These are phyloP conservation scores for Ophioninae sp. DNA, from an alignment of 2,888 invertebrate species.

Conservation along the genomic window DNA sequence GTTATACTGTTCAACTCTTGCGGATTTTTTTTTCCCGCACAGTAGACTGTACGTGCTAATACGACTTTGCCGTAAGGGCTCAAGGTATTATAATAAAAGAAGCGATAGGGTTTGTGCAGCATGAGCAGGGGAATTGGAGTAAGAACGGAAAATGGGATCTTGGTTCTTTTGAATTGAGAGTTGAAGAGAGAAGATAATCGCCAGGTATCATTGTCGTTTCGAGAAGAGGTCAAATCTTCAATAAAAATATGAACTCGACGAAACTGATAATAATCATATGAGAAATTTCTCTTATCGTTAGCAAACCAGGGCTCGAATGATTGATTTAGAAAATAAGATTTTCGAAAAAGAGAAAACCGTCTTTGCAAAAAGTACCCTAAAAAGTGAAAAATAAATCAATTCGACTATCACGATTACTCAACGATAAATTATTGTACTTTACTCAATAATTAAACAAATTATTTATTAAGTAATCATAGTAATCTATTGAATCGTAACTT, in stretches of 20 bases:
- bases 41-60: conserved; percentile 25
- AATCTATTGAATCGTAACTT: too few relatives aligned
- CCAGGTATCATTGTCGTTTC: neutral
- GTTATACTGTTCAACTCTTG: conserved; percentile 20
- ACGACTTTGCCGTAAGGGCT: conserved; percentile 25
- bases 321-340: too few relatives aligned
- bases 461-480: too few relatives aligned
- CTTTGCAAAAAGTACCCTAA: too few relatives aligned
- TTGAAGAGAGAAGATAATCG: neutral
- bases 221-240: neutral
- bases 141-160: neutral
- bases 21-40: neutral
- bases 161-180: conserved; percentile 1
- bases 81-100: conserved; percentile 29
- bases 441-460: too few relatives aligned
- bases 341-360: too few relatives aligned
- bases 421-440: too few relatives aligned
- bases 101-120: neutral
- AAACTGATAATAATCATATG: neutral
- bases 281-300: neutral
- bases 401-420: too few relatives aligned
- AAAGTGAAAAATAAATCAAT: too few relatives aligned
- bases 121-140: neutral
- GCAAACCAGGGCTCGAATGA: too few relatives aligned
- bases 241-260: conserved; percentile 8